Percentiles rank a stretch among this genome's conserved stretches.
phyloP scores from a whole-genome alignment of 2,888 invertebrate species.

The Darwinula stevensoni region DNA sequence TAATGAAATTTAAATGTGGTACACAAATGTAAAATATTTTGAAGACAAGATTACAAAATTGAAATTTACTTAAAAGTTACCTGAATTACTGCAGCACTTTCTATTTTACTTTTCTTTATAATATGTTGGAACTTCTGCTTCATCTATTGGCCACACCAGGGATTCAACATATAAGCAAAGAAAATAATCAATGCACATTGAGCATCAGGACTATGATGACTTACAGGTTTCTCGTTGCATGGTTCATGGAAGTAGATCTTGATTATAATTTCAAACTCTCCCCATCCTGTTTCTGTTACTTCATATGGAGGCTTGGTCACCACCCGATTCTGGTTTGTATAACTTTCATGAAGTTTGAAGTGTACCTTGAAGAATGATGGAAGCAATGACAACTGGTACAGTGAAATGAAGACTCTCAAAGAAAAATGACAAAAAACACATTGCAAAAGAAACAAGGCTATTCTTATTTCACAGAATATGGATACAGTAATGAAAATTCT shows the following conservation, averaged over 20 bases:
- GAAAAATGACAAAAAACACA: not conserved
- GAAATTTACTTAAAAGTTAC: too few species aligned
- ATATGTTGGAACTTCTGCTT: not conserved
- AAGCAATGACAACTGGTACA: not conserved
- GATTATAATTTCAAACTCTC: slow-evolving; percentile 93
- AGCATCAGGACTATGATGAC: slow-evolving; percentile 13
- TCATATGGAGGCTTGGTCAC: slow-evolving; percentile 87
- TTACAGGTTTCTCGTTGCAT: slow-evolving; percentile 56
- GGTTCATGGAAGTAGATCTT: slow-evolving; percentile 92
- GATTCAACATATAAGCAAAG: slow-evolving; percentile 6
- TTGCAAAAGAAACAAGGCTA: not conserved
- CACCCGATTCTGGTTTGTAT: slow-evolving; percentile 71
- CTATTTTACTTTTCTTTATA: not conserved
- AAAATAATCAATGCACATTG: slow-evolving; percentile 3
- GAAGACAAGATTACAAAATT: too few species aligned
- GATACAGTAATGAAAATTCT: too few species aligned
- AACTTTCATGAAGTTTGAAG: slow-evolving; percentile 92
- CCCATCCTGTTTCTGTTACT: slow-evolving; percentile 95
- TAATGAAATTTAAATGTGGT: too few species aligned
- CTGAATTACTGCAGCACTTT: too few species aligned
- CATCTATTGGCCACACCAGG: not conserved
- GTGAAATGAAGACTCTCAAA: not conserved
- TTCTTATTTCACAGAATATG: too few species aligned
- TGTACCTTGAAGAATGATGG: slow-evolving; percentile 24
- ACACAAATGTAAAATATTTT: too few species aligned